Conservation (phyloP, 2,113 vertebrate genomes). For the Lagopus leucura region DNA sequence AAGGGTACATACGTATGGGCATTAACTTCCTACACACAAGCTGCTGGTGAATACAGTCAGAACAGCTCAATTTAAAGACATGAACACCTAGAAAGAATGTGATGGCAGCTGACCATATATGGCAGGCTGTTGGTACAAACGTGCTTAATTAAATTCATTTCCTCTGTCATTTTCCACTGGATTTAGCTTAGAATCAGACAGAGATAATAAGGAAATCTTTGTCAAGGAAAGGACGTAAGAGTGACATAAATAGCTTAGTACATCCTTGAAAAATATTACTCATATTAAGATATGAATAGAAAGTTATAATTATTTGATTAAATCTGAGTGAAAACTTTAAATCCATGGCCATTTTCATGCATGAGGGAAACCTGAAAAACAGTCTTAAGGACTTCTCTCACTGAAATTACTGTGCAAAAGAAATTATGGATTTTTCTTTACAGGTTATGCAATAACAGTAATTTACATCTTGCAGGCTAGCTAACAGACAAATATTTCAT, state of each 20-base stretch:
- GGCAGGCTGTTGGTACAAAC: background rate
- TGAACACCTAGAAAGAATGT: background rate
- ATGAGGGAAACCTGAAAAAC: background rate
- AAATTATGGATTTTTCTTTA: background rate
- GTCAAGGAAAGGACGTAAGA: background rate
- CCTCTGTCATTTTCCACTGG: background rate
- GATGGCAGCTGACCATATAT: background rate
- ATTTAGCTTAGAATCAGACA: background rate
- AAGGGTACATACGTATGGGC: background rate
- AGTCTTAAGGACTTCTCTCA: background rate
- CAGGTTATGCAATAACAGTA: background rate
- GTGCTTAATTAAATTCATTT: background rate
- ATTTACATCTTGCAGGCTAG: background rate
- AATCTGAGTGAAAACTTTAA: background rate
- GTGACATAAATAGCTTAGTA: background rate
- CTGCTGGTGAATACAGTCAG: background rate
- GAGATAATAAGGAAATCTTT: background rate
- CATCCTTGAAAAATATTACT: background rate
- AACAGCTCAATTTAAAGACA: background rate
- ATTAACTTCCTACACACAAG: background rate
- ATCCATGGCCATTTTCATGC: background rate
- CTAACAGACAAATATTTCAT: background rate
- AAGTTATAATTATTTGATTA: background rate
- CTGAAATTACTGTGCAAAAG: background rate
- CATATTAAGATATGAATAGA: background rate